Base-by-base conservation (phyloP, 2,888 invertebrate genomes). In the Saturnia japonica region DNA sequence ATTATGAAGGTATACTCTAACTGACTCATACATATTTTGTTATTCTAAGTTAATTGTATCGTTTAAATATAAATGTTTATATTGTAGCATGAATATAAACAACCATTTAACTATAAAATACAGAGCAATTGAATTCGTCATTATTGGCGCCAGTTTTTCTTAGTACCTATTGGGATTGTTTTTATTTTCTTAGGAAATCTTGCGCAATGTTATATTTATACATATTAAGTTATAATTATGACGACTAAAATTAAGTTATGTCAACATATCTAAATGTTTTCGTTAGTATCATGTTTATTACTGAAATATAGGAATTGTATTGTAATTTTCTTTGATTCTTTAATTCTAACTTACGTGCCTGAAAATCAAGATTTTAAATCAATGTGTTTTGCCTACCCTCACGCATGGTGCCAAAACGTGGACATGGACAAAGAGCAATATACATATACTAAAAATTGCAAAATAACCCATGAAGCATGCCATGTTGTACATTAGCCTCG, bases 1-100 rank as follows among this genome's bases (percentile, higher is more conserved):
- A 66, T 51, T 6, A 42, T 42, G 54, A 25, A 57, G 74, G 73
- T 75, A 74, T 74, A 75, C 74, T 76, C 68, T 70, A 72, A 71
- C 69, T 78, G 78, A 78, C 12, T 74, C 78, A 78, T 73, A 40
- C 12, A 68, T 68, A 72, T 72, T 69, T 51, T 60, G 60, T 64
- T 40, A 64, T 64, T 64, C 9, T 40, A 19, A 25, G 14, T 28
- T 16, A 34, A 64, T 3, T 40, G 54, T n/a, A 22, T 40, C n/a
- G n/a, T 34, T 40, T 34, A 64, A n/a, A 25, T 54, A 22, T 54
- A 22, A 22, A 9, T 34, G 34, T 34, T 34, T 34, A 34, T 57
- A 25, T 14, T 25, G 11, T 54, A 54, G 22, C 19, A 54, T 54
- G 2, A 54, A 54, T 51, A 19, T 51, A 51, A 51, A 14, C 14